Percentiles rank a stretch among this genome's conserved stretches.
Conservation (phyloP, 2,888 invertebrate species). For the Microdon myrmicae region DNA sequence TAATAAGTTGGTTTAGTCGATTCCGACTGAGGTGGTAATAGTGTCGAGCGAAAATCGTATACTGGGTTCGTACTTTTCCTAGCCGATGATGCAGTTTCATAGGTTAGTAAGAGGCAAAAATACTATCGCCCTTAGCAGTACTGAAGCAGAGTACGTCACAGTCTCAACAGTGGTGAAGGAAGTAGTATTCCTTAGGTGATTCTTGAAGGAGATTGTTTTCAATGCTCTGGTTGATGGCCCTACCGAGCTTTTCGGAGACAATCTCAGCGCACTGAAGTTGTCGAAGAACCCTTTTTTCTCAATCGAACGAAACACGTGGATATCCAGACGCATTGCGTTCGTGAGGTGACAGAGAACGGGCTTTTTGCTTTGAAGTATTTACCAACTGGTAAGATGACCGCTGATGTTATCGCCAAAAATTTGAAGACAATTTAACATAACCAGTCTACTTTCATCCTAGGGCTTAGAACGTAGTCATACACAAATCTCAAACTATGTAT, state of each 20-base stretch:
- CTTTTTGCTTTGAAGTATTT: too few relatives aligned
- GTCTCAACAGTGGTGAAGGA: conserved; percentile 22
- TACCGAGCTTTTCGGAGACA: not conserved
- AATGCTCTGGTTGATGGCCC: not conserved
- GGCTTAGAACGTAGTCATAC: too few relatives aligned
- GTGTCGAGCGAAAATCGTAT: conserved; percentile 14
- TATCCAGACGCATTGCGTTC: too few relatives aligned
- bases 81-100: conserved; percentile 7
- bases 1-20: conserved; percentile 23
- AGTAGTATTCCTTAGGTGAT: conserved; percentile 3
- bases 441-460: too few relatives aligned
- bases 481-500: too few relatives aligned
- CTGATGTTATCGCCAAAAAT: too few relatives aligned
- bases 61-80: conserved; percentile 6
- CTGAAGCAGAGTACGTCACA: conserved; percentile 21
- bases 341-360: too few relatives aligned
- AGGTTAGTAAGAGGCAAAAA: conserved; percentile 9
- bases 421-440: too few relatives aligned
- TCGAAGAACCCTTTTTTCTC: too few relatives aligned
- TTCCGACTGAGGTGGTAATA: conserved; percentile 42
- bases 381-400: too few relatives aligned
- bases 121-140: conserved; percentile 16
- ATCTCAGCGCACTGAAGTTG: too few relatives aligned
- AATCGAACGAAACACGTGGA: too few relatives aligned
- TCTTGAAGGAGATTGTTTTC: conserved; percentile 5